These are phyloP conservation scores for Catharus minimus DNA, from an alignment of 2,113 vertebrate species.

Conservation along the genomic window DNA sequence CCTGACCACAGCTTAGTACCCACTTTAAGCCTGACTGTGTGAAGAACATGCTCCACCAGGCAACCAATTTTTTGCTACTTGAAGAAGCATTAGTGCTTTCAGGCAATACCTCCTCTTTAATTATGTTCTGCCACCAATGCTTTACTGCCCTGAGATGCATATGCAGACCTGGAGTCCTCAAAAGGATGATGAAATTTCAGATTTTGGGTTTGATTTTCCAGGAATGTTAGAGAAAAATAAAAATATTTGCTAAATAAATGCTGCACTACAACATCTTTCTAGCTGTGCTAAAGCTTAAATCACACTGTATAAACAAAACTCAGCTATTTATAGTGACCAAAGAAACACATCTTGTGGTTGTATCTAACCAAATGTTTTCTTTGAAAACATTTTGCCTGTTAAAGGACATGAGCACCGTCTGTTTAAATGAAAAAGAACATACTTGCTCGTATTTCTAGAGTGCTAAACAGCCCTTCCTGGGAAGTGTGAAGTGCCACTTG, in stretches of 20 bases:
- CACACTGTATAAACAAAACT: not conserved
- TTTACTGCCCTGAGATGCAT: not conserved
- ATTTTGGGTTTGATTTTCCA: not conserved
- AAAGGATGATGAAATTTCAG: not conserved
- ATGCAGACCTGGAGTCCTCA: not conserved
- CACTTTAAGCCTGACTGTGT: not conserved
- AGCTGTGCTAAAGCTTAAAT: not conserved
- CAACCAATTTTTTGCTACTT: not conserved
- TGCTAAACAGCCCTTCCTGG: not conserved
- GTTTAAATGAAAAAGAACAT: constrained; percentile 15
- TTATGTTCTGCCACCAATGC: not conserved
- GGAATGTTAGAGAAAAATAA: not conserved
- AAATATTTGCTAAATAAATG: not conserved
- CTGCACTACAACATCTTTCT: not conserved
- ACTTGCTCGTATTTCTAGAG: not conserved
- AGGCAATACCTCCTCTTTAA: not conserved
- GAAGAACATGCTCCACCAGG: not conserved
- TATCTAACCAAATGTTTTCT: constrained; percentile 20
- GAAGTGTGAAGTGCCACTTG: not conserved
- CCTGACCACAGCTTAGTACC: not conserved
- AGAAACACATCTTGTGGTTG: constrained; percentile 2
- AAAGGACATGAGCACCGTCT: not conserved
- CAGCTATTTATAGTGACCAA: constrained; percentile 20
- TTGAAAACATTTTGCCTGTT: constrained; percentile 6
- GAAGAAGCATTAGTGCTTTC: not conserved